Base-by-base conservation (phyloP, 2,888 invertebrate species). In the Clepsis dumicolana region DNA sequence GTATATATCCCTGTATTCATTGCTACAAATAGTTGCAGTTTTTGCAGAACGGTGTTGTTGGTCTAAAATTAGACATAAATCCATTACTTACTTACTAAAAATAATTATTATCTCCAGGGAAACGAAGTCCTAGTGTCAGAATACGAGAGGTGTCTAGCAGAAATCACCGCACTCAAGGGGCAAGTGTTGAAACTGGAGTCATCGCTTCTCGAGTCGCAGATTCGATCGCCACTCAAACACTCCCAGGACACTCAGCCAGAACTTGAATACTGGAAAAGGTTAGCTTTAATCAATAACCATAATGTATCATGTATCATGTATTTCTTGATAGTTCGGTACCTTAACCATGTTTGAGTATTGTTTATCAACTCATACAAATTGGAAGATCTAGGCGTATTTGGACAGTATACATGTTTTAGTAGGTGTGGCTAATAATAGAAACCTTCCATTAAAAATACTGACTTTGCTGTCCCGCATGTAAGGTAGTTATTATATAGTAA, bases 91-190 rank as follows among this genome's bases (percentile, higher is more conserved):
- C n/a, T n/a, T n/a, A 18, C 1, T n/a, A 16, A 27, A 52, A n/a
- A 25, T n/a, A n/a, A 50, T 18, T n/a, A 44, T 16, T n/a, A 18
- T 44, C 16, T 80, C 14, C 71, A 94, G 94, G 94, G 94, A 0
- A 94, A 94, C 73, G 93, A 94, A 70, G 84, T 90, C 12, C 78
- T 94, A 27, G 90, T 94, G 0, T 89, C 93, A 0, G 94, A 95
- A 77, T 92, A 95, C 64, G 94, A 95, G 76, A 91, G 86, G 66
- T 78, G 94, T 12, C 85, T 94, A 62, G 94, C 94, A 7, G 94
- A 94, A 76, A 94, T 94, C 61, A 94, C 94, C 10, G 89, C 94
- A 0, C 85, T 94, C 0, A 92, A 92, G 71, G 92, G 93, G 0
- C 93, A 93, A 74, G 87, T 94, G 7, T 73, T 94, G 21, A 93